Evolutionary conservation across 2,888 invertebrate genomes (phyloP).

Genomic region (Limnephilus lunatus): DNA sequence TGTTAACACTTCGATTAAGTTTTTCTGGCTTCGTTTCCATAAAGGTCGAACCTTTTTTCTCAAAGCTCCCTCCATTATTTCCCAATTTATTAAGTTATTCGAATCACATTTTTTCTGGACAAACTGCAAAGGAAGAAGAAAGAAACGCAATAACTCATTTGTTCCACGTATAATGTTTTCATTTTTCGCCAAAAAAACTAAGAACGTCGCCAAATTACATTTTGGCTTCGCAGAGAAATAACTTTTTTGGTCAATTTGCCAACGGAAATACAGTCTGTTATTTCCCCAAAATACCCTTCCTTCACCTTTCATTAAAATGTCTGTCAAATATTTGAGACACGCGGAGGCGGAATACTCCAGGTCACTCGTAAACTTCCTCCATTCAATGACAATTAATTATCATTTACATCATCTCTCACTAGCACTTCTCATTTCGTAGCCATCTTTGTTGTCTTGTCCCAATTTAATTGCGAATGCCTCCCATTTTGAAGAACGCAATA

Average conservation of each 20-base stretch:
- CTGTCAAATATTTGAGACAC: conserved; percentile 38
- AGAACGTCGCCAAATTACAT: conserved; percentile 55
- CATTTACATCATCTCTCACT: conserved; percentile 25
- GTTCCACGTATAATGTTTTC: conserved; percentile 11
- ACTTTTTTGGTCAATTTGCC: conserved; percentile 48
- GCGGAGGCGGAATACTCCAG: conserved; percentile 30
- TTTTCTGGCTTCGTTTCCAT: not conserved
- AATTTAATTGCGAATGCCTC: conserved; percentile 20
- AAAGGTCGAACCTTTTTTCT: not conserved
- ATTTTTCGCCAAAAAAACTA: not conserved
- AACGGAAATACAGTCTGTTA: conserved; percentile 32
- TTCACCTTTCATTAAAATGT: not conserved
- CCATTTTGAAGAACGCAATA: conserved; percentile 7
- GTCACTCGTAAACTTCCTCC: conserved; percentile 39
- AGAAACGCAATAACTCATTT: conserved; percentile 57
- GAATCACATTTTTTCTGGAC: not conserved
- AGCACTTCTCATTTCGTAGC: conserved; percentile 22
- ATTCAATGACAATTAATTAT: conserved; percentile 55
- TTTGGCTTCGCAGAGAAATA: conserved; percentile 50
- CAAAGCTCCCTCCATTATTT: not conserved
- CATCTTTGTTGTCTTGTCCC: conserved; percentile 19
- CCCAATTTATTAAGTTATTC: conserved; percentile 2
- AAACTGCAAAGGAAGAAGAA: conserved; percentile 13
- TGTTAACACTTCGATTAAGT: not conserved
- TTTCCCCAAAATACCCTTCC: not conserved